Conservation (phyloP, 2,797 vertebrate species). For the Myotis myotis region DNA sequence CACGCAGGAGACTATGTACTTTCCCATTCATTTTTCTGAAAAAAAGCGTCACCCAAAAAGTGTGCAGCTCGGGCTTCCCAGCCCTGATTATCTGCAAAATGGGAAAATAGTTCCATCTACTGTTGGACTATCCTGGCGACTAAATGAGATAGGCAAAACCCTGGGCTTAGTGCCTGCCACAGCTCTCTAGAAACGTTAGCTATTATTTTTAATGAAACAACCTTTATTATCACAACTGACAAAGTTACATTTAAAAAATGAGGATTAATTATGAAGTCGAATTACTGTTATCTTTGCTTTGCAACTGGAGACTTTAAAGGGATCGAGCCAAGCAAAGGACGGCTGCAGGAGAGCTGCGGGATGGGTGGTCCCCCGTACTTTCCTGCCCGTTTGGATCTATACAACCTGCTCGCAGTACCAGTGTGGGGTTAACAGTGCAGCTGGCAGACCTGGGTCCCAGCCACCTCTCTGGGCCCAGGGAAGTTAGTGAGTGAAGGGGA, state of each 20-base stretch:
- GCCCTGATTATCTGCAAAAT: neutral
- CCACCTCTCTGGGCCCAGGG: neutral
- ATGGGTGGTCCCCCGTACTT: neutral
- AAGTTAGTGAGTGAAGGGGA: neutral
- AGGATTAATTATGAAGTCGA: neutral
- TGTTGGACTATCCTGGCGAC: neutral
- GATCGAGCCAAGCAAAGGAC: neutral
- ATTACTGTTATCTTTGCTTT: neutral
- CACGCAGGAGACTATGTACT: neutral
- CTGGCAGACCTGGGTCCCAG: neutral
- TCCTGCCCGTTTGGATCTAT: neutral
- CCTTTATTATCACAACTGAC: neutral
- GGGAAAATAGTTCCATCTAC: neutral
- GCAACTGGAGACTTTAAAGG: neutral
- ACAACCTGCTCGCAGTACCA: neutral
- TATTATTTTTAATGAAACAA: constrained; percentile 12
- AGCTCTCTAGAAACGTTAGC: neutral
- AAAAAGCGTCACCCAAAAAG: neutral
- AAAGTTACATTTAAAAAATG: constrained; percentile 3
- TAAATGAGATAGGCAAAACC: neutral
- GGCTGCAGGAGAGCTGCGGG: neutral
- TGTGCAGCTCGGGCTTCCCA: neutral
- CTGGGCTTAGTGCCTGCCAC: neutral
- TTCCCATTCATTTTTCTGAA: too few relatives aligned
- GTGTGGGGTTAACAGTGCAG: neutral